Conservation (phyloP, 2,888 invertebrate species). For the Drosophila tripunctata region DNA sequence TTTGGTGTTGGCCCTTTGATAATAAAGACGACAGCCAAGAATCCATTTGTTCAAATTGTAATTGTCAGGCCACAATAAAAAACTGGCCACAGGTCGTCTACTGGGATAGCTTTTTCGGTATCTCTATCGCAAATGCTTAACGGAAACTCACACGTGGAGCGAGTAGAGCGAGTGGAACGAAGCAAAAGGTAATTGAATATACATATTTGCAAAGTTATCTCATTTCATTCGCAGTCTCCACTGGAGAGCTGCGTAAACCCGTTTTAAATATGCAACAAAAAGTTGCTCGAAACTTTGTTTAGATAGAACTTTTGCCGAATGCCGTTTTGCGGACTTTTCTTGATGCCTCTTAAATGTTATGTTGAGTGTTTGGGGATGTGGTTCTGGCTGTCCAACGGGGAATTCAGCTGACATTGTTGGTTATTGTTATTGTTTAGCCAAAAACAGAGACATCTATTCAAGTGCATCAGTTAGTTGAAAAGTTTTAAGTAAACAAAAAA, state of each 20-base stretch:
- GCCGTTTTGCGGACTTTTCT: constrained; percentile 37
- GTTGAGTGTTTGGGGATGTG: background rate
- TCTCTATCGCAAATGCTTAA: constrained; percentile 53
- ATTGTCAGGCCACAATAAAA: constrained; percentile 55
- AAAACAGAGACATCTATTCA: constrained; percentile 4
- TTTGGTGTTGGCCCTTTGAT: constrained; percentile 31
- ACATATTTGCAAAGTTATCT: constrained; percentile 71
- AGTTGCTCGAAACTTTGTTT: constrained; percentile 59
- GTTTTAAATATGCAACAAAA: constrained; percentile 70
- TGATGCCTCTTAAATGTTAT: constrained; percentile 22
- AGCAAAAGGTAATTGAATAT: constrained; percentile 62
- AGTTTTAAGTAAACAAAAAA: constrained; percentile 35
- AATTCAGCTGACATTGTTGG: constrained; percentile 11
- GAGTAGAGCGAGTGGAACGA: background rate
- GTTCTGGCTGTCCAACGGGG: constrained; percentile 21
- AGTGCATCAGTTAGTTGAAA: constrained; percentile 39
- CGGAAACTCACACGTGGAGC: constrained; percentile 9
- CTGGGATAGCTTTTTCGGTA: too few species aligned
- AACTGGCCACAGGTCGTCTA: background rate
- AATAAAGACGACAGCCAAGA: constrained; percentile 43
- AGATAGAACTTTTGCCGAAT: constrained; percentile 58
- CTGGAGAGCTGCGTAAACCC: constrained; percentile 42
- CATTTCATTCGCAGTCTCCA: constrained; percentile 45
- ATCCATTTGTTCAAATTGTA: constrained; percentile 65
- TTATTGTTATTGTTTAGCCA: constrained; percentile 43